These are phyloP conservation scores for Drosophila seclusa DNA, from an alignment of 2,888 invertebrate species.

Conservation along the genomic window DNA sequence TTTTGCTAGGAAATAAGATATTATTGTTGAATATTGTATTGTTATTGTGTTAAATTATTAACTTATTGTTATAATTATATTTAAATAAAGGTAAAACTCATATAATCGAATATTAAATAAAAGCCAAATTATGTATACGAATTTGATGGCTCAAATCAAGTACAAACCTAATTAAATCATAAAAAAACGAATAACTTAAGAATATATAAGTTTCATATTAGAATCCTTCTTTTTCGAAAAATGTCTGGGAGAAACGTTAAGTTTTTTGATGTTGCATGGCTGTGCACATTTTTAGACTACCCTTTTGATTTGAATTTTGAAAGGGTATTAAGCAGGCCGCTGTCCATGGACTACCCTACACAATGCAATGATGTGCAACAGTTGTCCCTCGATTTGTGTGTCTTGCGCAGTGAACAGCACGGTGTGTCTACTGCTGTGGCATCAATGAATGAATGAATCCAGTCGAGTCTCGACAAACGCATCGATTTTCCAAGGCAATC, in stretches of 20 bases:
- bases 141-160: neutral
- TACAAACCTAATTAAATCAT: neutral
- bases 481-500: constrained; percentile 66
- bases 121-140: neutral
- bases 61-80: neutral
- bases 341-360: constrained; percentile 7
- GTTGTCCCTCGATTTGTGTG: constrained; percentile 69
- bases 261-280: neutral
- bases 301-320: neutral
- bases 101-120: neutral
- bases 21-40: neutral
- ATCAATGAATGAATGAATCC: constrained; percentile 66
- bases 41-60: neutral
- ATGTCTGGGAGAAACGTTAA: neutral
- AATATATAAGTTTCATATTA: neutral
- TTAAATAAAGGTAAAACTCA: neutral
- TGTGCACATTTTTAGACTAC: neutral
- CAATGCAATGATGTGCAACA: constrained; percentile 71
- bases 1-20: neutral
- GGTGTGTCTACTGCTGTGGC: constrained; percentile 5
- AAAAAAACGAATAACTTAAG: neutral
- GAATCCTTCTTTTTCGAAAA: neutral
- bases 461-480: constrained; percentile 28
- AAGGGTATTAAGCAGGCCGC: neutral
- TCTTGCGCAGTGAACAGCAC: constrained; percentile 76